A percentile compares a stretch with the other conserved stretches of the same genome.
phyloP scores from a whole-genome alignment of 2,113 vertebrate genomes.

The Capreolus pygargus region DNA sequence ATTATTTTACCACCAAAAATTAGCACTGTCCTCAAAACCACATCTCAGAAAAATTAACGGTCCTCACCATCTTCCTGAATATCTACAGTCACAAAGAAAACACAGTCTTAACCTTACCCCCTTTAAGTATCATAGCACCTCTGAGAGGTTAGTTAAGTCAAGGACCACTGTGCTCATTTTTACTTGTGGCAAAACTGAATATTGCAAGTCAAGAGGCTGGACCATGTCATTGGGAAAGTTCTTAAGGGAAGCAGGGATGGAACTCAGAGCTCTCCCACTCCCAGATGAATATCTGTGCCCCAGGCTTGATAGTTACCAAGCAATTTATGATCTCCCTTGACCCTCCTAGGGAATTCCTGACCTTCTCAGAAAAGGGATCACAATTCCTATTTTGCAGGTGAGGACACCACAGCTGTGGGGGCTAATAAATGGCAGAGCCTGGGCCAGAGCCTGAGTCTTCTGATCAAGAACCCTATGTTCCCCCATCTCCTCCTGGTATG shows the following conservation, averaged over 20 bases:
- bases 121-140: background rate
- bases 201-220: background rate
- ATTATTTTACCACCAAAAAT: background rate
- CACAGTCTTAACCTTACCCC: background rate
- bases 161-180: background rate
- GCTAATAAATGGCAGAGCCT: background rate
- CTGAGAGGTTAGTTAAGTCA: background rate
- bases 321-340: background rate
- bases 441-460: background rate
- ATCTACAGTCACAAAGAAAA: background rate
- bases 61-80: background rate
- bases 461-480: background rate
- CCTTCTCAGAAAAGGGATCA: background rate
- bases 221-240: background rate
- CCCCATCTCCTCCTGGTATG: rapidly evolving
- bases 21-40: background rate
- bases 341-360: background rate
- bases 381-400: background rate
- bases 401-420: background rate
- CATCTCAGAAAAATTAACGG: background rate
- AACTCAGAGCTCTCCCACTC: background rate
- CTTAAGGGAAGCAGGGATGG: background rate
- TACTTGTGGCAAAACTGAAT: background rate
- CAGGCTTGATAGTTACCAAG: background rate
- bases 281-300: background rate